A percentile compares a stretch with the other conserved stretches of the same genome.
Evolutionary conservation across 2,888 invertebrate genomes (phyloP).

Genomic region (Polyommatus iphigenia): DNA sequence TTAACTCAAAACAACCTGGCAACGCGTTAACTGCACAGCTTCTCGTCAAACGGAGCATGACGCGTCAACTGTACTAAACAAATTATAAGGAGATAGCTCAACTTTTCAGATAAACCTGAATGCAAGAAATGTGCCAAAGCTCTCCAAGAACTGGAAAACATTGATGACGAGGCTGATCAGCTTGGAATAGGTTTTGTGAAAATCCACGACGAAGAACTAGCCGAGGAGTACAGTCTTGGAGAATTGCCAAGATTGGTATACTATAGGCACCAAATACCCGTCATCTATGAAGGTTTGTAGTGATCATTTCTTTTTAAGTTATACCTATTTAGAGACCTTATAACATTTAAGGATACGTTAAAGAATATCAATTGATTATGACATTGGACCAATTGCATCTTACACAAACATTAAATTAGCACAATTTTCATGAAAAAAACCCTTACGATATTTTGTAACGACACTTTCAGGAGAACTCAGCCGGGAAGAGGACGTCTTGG

Average conservation of each 20-base stretch:
- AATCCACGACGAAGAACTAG: conserved; percentile 93
- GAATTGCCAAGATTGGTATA: conserved; percentile 93
- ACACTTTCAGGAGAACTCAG: conserved; percentile 86
- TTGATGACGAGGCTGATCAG: conserved; percentile 96
- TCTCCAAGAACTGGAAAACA: conserved; percentile 94
- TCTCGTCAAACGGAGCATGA: conserved; percentile 62
- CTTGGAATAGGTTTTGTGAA: conserved; percentile 96
- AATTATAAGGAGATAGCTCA: background rate
- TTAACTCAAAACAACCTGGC: conserved; percentile 58
- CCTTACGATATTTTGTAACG: background rate
- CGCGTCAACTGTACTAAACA: background rate
- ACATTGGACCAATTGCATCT: too few species aligned
- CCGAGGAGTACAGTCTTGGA: conserved; percentile 95
- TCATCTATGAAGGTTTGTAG: conserved; percentile 93
- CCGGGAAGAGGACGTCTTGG: conserved; percentile 94
- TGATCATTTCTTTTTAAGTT: conserved; percentile 46
- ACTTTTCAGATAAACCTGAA: conserved; percentile 91
- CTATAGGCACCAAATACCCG: conserved; percentile 96
- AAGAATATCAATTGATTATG: background rate
- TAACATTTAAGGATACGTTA: background rate
- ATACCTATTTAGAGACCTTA: background rate
- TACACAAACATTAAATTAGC: background rate
- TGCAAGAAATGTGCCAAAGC: conserved; percentile 96
- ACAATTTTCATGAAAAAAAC: background rate
- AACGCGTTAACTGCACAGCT: conserved; percentile 73